Percentiles rank a stretch among this genome's conserved stretches.
Conservation (phyloP, 2,113 vertebrate genomes). For the Equus przewalskii region DNA sequence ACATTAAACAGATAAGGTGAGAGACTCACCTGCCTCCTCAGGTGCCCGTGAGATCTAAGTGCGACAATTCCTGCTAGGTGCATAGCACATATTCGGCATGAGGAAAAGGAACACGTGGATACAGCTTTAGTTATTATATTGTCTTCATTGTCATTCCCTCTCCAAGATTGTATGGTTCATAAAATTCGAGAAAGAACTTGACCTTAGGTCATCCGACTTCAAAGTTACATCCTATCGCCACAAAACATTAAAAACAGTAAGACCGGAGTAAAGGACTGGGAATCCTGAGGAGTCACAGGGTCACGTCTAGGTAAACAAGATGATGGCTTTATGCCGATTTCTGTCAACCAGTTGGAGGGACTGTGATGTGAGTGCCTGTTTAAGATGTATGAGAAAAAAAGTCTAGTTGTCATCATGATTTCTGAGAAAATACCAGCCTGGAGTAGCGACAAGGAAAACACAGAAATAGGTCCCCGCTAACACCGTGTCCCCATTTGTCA, state of each 20-base stretch:
- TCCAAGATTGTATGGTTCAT: neutral
- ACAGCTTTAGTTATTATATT: neutral
- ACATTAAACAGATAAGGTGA: neutral
- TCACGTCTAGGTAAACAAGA: neutral
- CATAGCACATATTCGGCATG: neutral
- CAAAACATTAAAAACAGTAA: neutral
- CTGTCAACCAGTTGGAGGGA: accelerated
- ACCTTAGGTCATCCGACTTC: neutral
- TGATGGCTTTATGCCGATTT: neutral
- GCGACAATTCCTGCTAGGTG: neutral
- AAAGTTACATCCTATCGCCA: neutral
- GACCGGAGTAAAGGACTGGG: neutral
- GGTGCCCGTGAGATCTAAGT: neutral
- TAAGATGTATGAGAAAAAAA: neutral
- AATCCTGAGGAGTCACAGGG: neutral
- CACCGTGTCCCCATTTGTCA: accelerated
- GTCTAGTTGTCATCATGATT: no score
- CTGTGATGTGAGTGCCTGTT: accelerated
- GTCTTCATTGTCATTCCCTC: slow-evolving; percentile 3
- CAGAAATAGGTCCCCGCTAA: neutral
- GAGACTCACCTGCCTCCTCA: neutral
- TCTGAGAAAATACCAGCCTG: neutral
- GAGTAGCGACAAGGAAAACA: no score
- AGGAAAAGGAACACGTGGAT: accelerated
- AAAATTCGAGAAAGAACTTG: neutral